Evolutionary conservation across 2,888 invertebrate genomes (phyloP), one percentile per base, ranked within the genome.

Genomic region (Tipula helvola): DNA sequence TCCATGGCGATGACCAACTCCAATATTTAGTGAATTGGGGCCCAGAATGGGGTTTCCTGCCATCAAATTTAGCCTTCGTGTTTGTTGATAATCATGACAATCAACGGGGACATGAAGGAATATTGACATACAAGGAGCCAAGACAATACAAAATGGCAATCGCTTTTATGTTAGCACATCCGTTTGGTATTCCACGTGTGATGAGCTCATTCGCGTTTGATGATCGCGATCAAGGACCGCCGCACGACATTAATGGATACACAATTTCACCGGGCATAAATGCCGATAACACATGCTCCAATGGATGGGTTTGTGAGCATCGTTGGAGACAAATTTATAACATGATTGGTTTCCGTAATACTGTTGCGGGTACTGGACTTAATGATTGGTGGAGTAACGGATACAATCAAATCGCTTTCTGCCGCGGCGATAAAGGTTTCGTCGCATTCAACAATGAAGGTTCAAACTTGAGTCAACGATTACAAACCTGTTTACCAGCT

Each of bases 41-140:
- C 36, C 90, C 93, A 0, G 91, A 89, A 10, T 96, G 96, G 96
- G 93, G 93, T 28, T 93, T 96, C 47, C 89, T 95, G 0, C 92
- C 93, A 36, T 93, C 93, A 0, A 90, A 89, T 0, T 93, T 94
- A 87, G 93, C 96, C 2, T 89, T 97, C 0, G 94, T 95, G 18
- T 97, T 97, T 90, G 94, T 97, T 86, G 97, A 97, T 90, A 98
- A 98, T 91, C 98, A 98, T 89, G 98, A 98, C 90, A 97, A 96
- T 90, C 97, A 97, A 90, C 93, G 98, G 89, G 95, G 95, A 5
- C 94, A 95, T 88, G 93, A 92, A 5, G 89, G 91, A 86, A 94
- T 96, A 85, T 92, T 96, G 3, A 96, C 95, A 2, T 94, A 96
- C 91, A 96, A 95, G 89, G 90, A 91, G 0, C 52, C 95, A 0